Evolutionary conservation across 2,113 vertebrate genomes (phyloP).

Genomic region (Myotis davidii): DNA sequence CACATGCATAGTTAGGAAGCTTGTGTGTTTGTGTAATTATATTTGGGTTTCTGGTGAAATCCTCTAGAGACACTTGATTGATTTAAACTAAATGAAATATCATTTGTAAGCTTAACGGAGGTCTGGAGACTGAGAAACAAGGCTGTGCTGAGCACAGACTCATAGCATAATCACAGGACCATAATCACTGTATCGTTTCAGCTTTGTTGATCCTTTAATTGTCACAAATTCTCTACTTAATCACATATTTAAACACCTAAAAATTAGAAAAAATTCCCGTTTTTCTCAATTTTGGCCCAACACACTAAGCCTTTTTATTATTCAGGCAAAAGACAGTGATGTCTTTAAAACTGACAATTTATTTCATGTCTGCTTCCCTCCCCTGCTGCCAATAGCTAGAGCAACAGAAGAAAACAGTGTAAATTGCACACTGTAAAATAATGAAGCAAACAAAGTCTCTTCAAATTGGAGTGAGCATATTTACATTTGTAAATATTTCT

Average conservation of each 20-base stretch:
- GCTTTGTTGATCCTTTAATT: background rate
- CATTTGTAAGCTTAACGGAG: conserved; percentile 41
- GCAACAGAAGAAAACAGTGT: conserved; percentile 5
- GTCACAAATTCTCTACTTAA: background rate
- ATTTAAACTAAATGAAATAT: conserved; percentile 69
- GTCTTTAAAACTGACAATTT: background rate
- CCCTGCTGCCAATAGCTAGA: accelerated
- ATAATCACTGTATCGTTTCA: background rate
- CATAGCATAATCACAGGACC: background rate
- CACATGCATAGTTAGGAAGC: conserved; percentile 26
- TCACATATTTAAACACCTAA: background rate
- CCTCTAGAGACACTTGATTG: conserved; percentile 58
- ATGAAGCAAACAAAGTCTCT: conserved; percentile 44
- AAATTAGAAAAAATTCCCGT: background rate
- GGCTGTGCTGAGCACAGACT: background rate
- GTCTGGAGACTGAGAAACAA: background rate
- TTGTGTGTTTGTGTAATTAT: conserved; percentile 68
- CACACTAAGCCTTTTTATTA: background rate
- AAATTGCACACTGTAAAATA: conserved; percentile 38
- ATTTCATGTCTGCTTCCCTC: background rate
- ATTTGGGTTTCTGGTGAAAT: conserved; percentile 69
- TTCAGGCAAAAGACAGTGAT: background rate
- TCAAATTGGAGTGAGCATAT: background rate
- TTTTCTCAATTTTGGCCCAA: background rate
- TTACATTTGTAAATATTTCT: conserved; percentile 51